Evolutionary conservation across 2,113 vertebrate species (phyloP).

Genomic region (Etheostoma spectabile): DNA sequence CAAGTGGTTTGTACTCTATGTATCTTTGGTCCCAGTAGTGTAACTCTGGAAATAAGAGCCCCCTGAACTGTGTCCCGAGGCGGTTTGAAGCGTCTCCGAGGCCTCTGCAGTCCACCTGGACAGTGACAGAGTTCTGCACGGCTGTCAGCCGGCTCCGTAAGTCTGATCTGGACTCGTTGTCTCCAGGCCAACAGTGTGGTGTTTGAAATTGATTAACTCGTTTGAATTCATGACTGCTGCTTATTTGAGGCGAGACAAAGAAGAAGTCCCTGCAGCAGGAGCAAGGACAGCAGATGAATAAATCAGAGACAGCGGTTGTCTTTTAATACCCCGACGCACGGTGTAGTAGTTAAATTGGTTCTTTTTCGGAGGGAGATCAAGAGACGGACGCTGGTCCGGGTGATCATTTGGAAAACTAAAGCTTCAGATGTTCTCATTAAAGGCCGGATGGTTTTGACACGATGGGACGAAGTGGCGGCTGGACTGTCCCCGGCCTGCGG

Average conservation of each 20-base stretch:
- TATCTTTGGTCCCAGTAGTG: no score
- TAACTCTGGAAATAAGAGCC: no score
- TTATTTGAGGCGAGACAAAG: constrained; percentile 42
- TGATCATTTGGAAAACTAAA: constrained; percentile 60
- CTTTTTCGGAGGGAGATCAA: neutral
- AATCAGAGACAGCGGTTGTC: constrained; percentile 26
- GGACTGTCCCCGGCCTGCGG: neutral
- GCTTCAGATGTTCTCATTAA: constrained; percentile 53
- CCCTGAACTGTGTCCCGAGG: neutral
- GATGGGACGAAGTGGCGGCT: constrained; percentile 39
- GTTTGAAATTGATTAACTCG: constrained; percentile 54
- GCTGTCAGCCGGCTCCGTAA: neutral
- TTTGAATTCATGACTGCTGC: constrained; percentile 56
- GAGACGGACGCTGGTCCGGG: constrained; percentile 20
- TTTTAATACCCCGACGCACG: neutral
- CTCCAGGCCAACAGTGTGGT: constrained; percentile 37
- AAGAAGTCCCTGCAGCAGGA: constrained; percentile 43
- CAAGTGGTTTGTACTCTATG: no score
- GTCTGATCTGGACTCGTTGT: constrained; percentile 32
- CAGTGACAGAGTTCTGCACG: constrained; percentile 10
- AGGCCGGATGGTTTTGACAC: constrained; percentile 42
- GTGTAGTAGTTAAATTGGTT: neutral
- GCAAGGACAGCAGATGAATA: constrained; percentile 27
- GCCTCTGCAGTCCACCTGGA: neutral
- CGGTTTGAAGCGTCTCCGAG: neutral